These are phyloP conservation scores for Parotocinclus haroldoi DNA, from an alignment of 2,797 vertebrate genomes.

Conservation along the genomic window DNA sequence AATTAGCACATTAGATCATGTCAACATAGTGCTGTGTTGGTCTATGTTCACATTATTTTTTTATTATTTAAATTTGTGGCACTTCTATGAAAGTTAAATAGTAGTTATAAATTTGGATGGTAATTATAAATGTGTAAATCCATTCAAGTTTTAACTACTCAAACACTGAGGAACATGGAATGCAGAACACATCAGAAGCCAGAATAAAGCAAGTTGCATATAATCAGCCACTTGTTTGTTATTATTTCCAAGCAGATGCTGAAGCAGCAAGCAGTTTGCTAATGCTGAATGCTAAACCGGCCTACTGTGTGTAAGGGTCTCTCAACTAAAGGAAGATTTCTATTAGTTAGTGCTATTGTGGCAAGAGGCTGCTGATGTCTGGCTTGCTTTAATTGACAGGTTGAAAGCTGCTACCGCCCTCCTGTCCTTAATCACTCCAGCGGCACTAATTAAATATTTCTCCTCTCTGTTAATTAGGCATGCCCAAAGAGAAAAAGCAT, in stretches of 20 bases:
- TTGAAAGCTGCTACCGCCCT: constrained; percentile 56
- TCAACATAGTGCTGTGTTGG: too few relatives aligned
- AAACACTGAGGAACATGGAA: too few relatives aligned
- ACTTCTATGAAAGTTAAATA: too few relatives aligned
- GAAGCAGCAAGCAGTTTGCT: constrained; percentile 25
- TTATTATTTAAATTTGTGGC: too few relatives aligned
- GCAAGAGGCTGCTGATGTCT: constrained; percentile 49
- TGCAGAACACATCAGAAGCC: background rate
- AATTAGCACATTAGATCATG: too few relatives aligned
- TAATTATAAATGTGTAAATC: too few relatives aligned
- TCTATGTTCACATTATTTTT: too few relatives aligned
- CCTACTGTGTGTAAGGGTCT: background rate
- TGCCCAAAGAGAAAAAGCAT: constrained; percentile 63
- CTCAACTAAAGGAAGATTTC: constrained; percentile 39
- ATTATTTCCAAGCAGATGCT: constrained; percentile 28
- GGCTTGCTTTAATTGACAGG: constrained; percentile 61
- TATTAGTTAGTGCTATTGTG: constrained; percentile 49
- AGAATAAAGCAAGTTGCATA: constrained; percentile 19
- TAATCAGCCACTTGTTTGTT: constrained; percentile 29
- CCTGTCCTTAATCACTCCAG: constrained; percentile 53
- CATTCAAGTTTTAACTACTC: too few relatives aligned
- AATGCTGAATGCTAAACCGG: constrained; percentile 3
- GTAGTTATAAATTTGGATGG: too few relatives aligned
- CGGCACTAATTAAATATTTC: constrained; percentile 65
- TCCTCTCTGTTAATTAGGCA: constrained; percentile 65